These are phyloP conservation scores for Trichogramma dendrolimi DNA, from an alignment of 2,888 invertebrate species.

Conservation along the genomic window DNA sequence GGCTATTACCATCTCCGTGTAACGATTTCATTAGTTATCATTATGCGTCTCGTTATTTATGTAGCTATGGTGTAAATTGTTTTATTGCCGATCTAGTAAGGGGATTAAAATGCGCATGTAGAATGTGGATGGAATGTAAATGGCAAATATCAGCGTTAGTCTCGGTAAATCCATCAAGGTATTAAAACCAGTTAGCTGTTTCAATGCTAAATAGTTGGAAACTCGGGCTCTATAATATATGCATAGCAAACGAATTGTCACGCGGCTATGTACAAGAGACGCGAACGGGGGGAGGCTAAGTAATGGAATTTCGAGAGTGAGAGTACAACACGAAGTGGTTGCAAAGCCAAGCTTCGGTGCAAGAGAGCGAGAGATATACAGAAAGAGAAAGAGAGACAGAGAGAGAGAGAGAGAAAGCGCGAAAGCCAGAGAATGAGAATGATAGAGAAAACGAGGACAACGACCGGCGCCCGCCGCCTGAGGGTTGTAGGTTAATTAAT, in stretches of 20 bases:
- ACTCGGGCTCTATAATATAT: too few relatives aligned
- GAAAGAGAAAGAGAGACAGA: constrained; percentile 25
- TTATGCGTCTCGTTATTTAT: neutral
- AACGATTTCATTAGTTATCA: neutral
- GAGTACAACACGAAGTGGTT: constrained; percentile 46
- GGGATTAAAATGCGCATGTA: too few relatives aligned
- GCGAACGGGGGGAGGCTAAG: constrained; percentile 26
- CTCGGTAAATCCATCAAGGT: too few relatives aligned
- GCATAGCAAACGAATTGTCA: too few relatives aligned
- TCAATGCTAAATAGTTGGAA: too few relatives aligned
- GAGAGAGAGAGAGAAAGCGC: constrained; percentile 27
- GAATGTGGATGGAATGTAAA: too few relatives aligned
- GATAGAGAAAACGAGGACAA: constrained; percentile 30
- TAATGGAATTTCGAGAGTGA: constrained; percentile 48
- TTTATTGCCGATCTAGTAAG: neutral
- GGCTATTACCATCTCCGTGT: neutral
- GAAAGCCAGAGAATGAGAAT: constrained; percentile 14
- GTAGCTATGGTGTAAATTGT: neutral
- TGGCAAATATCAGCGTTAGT: too few relatives aligned
- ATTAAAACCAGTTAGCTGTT: too few relatives aligned
- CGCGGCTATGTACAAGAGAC: too few relatives aligned
- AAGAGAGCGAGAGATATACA: constrained; percentile 26
- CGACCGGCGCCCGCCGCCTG: constrained; percentile 29
- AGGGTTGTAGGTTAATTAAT: constrained; percentile 49
- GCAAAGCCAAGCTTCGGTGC: constrained; percentile 8